Conservation (phyloP, 2,113 vertebrate genomes). For the Trichomycterus rosablanca region DNA sequence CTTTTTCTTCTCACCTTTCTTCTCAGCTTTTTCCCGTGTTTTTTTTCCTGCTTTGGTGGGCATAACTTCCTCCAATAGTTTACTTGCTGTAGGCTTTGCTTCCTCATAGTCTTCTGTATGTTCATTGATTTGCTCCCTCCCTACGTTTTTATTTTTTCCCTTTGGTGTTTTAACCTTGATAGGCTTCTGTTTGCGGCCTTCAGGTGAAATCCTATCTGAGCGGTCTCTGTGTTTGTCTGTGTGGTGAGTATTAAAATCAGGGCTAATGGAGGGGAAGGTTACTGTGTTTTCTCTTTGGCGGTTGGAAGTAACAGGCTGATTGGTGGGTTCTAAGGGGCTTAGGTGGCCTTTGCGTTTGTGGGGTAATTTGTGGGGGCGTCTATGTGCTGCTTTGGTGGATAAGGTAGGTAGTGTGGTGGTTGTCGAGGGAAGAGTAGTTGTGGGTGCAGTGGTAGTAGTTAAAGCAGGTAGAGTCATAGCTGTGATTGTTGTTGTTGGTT, state of each 20-base stretch:
- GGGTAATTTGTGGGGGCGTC: neutral
- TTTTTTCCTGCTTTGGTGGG: slow-evolving; percentile 63
- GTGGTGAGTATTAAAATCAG: slow-evolving; percentile 55
- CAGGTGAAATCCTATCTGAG: slow-evolving; percentile 50
- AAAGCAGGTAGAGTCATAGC: slow-evolving; percentile 18
- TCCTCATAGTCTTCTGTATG: slow-evolving; percentile 7
- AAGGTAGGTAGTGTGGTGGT: slow-evolving; percentile 30
- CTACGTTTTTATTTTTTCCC: slow-evolving; percentile 57
- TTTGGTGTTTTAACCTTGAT: slow-evolving; percentile 15
- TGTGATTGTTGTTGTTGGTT: slow-evolving; percentile 17
- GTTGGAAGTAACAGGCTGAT: slow-evolving; percentile 56
- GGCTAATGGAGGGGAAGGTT: slow-evolving; percentile 44
- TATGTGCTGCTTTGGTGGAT: slow-evolving; percentile 13
- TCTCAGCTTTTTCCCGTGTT: slow-evolving; percentile 63
- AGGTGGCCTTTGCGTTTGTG: slow-evolving; percentile 3
- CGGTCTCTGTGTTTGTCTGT: slow-evolving; percentile 59
- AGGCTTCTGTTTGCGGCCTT: slow-evolving; percentile 15
- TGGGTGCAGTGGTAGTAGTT: slow-evolving; percentile 10
- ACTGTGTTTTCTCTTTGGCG: slow-evolving; percentile 53
- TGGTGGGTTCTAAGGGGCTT: slow-evolving; percentile 45
- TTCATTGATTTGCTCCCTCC: slow-evolving; percentile 25
- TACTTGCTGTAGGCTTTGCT: slow-evolving; percentile 45
- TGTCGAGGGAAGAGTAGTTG: slow-evolving; percentile 28
- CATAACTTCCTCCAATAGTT: slow-evolving; percentile 41
- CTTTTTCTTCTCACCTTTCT: slow-evolving; percentile 64